A percentile compares a stretch with the other conserved stretches of the same genome.
phyloP scores from a whole-genome alignment of 1,140 invertebrate species.

The Leptoteleia sp. region DNA sequence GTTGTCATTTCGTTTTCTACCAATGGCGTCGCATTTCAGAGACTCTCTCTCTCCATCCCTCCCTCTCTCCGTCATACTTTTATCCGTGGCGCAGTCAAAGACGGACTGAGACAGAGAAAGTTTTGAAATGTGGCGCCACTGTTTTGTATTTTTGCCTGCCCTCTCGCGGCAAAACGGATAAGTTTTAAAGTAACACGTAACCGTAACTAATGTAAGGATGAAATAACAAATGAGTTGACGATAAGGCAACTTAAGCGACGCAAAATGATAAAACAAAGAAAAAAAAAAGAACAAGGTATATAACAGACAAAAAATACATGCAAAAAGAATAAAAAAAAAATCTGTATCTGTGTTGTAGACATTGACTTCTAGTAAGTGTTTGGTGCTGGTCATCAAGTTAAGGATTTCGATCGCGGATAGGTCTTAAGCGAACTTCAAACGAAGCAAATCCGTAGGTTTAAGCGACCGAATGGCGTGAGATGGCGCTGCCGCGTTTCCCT shows the following conservation, averaged over 20 bases:
- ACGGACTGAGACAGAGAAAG: too few species aligned
- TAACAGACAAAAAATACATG: constrained; percentile 44
- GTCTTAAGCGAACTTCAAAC: constrained; percentile 51
- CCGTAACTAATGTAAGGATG: constrained; percentile 18
- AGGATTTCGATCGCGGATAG: constrained; percentile 72
- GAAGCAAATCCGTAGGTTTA: constrained; percentile 52
- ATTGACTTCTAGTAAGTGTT: constrained; percentile 78
- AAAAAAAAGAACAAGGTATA: constrained; percentile 19
- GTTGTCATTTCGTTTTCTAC: constrained; percentile 40
- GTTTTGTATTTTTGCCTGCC: too few species aligned
- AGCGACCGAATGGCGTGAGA: constrained; percentile 8
- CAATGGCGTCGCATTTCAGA: constrained; percentile 3
- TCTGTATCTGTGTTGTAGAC: constrained; percentile 80
- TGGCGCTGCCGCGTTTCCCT: constrained; percentile 8
- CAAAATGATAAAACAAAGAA: constrained; percentile 42
- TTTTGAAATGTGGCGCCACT: too few species aligned
- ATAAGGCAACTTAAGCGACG: constrained; percentile 10
- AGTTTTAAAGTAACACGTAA: too few species aligned
- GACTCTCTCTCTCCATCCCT: too few species aligned
- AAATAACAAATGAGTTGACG: constrained; percentile 14
- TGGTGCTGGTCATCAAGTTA: constrained; percentile 81
- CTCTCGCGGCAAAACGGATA: constrained; percentile 31
- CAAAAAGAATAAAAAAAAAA: constrained; percentile 69
- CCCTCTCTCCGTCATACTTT: too few species aligned
- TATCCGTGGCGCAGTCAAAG: too few species aligned